These are phyloP conservation scores for Apotomis betuletana DNA, from an alignment of 2,888 invertebrate species.

Conservation along the genomic window DNA sequence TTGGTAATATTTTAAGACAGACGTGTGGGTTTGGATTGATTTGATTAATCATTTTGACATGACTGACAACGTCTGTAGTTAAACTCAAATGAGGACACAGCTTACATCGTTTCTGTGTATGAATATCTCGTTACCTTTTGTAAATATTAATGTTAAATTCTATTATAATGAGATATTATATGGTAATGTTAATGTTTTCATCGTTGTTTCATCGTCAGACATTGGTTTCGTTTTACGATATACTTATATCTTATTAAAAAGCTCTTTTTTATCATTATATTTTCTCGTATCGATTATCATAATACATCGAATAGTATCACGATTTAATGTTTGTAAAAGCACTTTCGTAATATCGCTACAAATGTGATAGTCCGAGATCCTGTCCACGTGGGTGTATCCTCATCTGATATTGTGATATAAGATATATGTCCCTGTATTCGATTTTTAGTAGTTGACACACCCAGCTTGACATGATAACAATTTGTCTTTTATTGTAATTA, in stretches of 20 bases:
- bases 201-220: conserved; percentile 10
- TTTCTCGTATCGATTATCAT: not conserved
- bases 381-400: not conserved
- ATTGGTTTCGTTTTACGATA: not conserved
- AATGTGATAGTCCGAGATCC: not conserved
- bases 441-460: no score
- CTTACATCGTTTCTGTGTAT: conserved; percentile 16
- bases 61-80: no score
- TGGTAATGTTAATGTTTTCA: conserved; percentile 30
- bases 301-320: not conserved
- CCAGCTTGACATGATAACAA: no score
- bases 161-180: conserved; percentile 17
- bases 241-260: not conserved
- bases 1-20: no score
- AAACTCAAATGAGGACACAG: not conserved
- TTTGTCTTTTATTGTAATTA: no score
- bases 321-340: no score
- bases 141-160: conserved; percentile 36
- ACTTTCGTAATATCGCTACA: not conserved
- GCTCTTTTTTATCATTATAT: not conserved
- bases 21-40: no score
- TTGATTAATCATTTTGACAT: no score
- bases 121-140: conserved; percentile 22
- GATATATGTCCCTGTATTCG: no score
- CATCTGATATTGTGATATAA: not conserved